phyloP scores from a whole-genome alignment of 2,888 invertebrate species.

The Papilio gigon region DNA sequence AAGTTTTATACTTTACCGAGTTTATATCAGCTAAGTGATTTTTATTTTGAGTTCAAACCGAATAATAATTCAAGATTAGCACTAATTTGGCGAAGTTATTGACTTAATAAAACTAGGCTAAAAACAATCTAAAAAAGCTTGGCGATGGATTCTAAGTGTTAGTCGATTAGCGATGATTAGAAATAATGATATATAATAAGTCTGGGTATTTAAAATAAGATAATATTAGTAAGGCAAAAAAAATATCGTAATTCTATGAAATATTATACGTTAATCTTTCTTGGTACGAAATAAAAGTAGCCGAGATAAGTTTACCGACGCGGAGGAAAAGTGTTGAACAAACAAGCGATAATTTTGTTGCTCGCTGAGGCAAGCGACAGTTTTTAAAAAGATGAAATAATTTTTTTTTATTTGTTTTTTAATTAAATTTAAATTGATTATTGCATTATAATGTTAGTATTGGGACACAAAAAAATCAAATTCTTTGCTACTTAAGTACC shows the following conservation, averaged over 20 bases:
- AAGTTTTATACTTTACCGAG: too few species aligned
- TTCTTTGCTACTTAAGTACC: not conserved
- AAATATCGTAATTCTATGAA: slow-evolving; percentile 1
- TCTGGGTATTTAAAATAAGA: not conserved
- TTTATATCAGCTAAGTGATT: too few species aligned
- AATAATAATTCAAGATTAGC: too few species aligned
- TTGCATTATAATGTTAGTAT: not conserved
- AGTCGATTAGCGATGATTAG: not conserved
- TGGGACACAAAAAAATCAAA: not conserved
- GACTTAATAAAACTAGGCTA: too few species aligned
- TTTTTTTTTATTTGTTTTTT: slow-evolving; percentile 10
- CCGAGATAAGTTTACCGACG: slow-evolving; percentile 23
- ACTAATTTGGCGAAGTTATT: too few species aligned
- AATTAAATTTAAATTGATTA: not conserved
- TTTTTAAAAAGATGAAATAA: slow-evolving; percentile 21
- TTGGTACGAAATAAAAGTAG: slow-evolving; percentile 25
- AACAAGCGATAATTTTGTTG: slow-evolving; percentile 33
- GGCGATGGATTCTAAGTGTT: too few species aligned
- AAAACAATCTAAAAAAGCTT: too few species aligned
- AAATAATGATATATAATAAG: not conserved
- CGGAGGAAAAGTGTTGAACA: slow-evolving; percentile 17
- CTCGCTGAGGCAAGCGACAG: slow-evolving; percentile 1
- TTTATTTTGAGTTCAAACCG: too few species aligned
- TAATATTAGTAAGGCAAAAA: not conserved
- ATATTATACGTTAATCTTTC: slow-evolving; percentile 19